Conservation (phyloP, 2,888 invertebrate species). For the Ophion slaviceki region DNA sequence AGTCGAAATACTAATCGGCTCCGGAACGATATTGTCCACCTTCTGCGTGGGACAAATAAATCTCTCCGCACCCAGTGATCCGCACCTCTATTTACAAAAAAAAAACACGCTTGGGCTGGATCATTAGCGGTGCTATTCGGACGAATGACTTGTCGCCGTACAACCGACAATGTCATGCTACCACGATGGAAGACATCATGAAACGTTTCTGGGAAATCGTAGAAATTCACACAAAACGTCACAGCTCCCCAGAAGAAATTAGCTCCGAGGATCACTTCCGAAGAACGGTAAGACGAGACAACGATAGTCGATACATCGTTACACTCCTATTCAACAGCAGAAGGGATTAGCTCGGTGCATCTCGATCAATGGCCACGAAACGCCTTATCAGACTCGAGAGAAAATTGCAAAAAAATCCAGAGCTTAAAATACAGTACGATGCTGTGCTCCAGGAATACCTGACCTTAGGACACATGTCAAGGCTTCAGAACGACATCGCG, state of each 20-base stretch:
- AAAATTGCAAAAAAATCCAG: conserved; percentile 48
- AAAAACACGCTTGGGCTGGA: conserved; percentile 65
- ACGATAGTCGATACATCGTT: conserved; percentile 50
- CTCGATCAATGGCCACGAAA: conserved; percentile 42
- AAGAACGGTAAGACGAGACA: not conserved
- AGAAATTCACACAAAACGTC: not conserved
- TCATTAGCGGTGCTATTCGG: conserved; percentile 39
- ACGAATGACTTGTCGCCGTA: conserved; percentile 1
- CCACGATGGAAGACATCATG: conserved; percentile 28
- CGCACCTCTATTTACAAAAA: conserved; percentile 63
- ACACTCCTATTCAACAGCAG: conserved; percentile 60
- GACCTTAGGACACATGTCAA: conserved; percentile 63
- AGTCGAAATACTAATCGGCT: conserved; percentile 59
- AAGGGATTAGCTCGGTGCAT: conserved; percentile 34
- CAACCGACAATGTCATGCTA: conserved; percentile 22
- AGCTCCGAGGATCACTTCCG: conserved; percentile 3
- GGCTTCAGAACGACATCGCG: not conserved
- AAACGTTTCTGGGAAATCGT: conserved; percentile 34
- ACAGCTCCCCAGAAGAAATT: not conserved
- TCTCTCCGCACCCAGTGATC: conserved; percentile 2
- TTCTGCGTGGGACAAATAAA: conserved; percentile 52
- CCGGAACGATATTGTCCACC: conserved; percentile 50
- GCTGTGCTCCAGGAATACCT: conserved; percentile 62
- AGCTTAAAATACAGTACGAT: conserved; percentile 41
- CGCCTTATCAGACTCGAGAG: conserved; percentile 46